Conservation (phyloP, 2,113 vertebrate species). For the Colaptes auratus region DNA sequence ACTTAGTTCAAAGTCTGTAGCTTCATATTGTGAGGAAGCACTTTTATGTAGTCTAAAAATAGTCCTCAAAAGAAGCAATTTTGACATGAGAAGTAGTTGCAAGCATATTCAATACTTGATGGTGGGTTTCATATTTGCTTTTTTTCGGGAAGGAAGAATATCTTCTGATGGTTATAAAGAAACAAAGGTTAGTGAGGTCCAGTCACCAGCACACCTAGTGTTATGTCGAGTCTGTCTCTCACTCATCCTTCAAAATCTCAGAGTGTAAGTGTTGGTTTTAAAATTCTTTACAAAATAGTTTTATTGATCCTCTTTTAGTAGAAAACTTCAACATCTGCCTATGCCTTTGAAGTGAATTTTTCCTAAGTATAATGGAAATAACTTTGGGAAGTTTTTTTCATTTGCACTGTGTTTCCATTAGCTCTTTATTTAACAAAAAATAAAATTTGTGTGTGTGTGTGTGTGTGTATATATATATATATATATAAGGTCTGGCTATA, state of each 20-base stretch:
- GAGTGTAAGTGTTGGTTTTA: background rate
- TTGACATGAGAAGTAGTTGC: background rate
- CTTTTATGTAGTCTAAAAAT: background rate
- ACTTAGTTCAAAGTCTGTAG: background rate
- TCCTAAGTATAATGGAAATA: background rate
- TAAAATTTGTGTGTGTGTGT: too few species aligned
- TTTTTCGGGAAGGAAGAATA: background rate
- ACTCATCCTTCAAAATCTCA: background rate
- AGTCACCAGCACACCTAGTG: background rate
- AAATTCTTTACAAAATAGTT: background rate
- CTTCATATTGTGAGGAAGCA: background rate
- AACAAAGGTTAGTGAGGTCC: background rate
- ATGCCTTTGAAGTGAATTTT: background rate
- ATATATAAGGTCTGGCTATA: background rate
- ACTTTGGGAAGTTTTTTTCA: background rate
- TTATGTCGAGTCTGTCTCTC: background rate
- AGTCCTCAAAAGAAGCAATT: background rate
- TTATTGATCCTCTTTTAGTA: background rate
- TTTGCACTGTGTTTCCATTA: background rate
- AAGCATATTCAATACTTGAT: background rate
- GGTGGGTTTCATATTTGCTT: background rate
- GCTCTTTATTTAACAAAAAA: background rate
- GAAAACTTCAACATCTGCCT: background rate
- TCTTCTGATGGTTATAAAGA: background rate
- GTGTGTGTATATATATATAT: too few species aligned